Conservation (phyloP, 2,113 vertebrate genomes). For the Cranoglanis bouderius region DNA sequence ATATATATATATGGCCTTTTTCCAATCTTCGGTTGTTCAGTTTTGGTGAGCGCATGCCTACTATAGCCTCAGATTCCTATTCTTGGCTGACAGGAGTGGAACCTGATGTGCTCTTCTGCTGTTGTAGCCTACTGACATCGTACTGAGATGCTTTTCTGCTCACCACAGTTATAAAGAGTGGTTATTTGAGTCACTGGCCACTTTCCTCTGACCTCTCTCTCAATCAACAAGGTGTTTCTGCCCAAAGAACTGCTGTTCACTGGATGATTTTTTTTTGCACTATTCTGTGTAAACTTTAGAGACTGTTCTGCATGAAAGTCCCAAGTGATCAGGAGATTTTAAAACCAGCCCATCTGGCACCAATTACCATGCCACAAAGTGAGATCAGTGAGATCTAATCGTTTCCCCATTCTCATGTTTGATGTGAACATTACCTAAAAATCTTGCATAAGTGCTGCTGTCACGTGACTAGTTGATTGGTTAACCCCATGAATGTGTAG, state of each 20-base stretch:
- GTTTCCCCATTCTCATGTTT: neutral
- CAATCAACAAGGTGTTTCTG: neutral
- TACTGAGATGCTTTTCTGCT: neutral
- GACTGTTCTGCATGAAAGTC: neutral
- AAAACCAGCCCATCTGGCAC: neutral
- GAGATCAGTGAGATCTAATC: neutral
- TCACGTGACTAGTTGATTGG: neutral
- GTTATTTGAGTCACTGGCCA: neutral
- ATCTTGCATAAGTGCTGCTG: neutral
- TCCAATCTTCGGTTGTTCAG: neutral
- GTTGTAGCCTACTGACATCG: neutral
- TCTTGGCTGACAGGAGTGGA: neutral
- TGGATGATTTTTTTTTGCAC: neutral
- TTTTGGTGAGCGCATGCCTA: neutral
- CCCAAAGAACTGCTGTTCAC: neutral
- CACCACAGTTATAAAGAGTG: neutral
- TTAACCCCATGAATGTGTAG: neutral
- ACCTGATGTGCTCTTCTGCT: neutral
- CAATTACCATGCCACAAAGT: neutral
- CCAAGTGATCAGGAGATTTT: neutral
- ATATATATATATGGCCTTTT: too few relatives aligned
- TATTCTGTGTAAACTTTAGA: neutral
- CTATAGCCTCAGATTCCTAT: neutral
- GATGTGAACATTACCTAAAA: neutral
- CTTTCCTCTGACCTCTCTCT: neutral